A percentile compares a stretch with the other conserved stretches of the same genome.
These are phyloP conservation scores for Lasius platythorax DNA, from an alignment of 2,888 invertebrate genomes.

Conservation along the genomic window DNA sequence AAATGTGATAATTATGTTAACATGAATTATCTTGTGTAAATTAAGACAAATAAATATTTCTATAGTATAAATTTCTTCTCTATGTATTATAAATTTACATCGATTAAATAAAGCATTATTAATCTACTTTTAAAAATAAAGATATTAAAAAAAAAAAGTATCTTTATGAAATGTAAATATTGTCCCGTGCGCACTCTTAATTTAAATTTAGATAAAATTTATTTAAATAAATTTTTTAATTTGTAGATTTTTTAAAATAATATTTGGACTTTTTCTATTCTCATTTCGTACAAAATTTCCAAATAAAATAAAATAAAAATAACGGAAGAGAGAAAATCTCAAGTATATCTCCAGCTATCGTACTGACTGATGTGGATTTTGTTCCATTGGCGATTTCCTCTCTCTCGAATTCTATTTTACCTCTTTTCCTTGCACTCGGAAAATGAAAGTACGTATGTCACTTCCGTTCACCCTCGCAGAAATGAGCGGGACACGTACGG, in stretches of 20 bases:
- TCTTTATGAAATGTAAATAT: neutral
- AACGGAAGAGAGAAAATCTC: neutral
- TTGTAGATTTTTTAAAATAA: neutral
- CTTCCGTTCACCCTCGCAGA: slow-evolving; percentile 28
- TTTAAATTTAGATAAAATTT: neutral
- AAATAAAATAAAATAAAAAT: neutral
- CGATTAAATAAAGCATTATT: neutral
- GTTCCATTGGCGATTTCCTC: neutral
- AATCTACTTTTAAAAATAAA: neutral
- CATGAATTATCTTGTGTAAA: neutral
- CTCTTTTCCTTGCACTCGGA: slow-evolving; percentile 6
- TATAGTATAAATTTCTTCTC: neutral
- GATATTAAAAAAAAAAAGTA: neutral
- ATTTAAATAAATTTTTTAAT: neutral
- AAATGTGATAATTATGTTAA: neutral
- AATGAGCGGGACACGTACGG: slow-evolving; percentile 1
- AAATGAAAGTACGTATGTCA: slow-evolving; percentile 16
- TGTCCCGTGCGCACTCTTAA: neutral
- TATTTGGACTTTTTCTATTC: neutral
- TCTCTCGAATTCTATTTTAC: neutral
- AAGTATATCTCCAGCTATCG: neutral
- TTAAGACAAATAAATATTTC: neutral
- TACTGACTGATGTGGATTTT: neutral
- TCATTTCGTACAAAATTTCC: neutral
- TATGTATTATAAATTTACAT: neutral